Conservation (phyloP, 2,888 invertebrate genomes). For the Amphiduros pacificus region DNA sequence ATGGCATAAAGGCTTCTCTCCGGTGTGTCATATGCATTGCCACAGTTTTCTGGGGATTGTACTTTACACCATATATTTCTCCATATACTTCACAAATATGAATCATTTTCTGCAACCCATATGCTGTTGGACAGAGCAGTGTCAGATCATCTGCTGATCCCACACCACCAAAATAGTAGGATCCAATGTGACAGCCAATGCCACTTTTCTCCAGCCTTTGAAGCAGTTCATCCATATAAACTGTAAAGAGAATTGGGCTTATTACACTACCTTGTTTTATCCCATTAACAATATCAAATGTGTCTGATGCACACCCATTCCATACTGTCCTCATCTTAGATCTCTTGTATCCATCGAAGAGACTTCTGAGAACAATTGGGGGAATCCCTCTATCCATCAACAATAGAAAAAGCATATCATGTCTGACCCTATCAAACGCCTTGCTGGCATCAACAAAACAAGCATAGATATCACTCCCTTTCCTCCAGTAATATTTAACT, state of each 20-base stretch:
- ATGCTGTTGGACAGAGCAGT: not conserved
- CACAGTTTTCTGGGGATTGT: not conserved
- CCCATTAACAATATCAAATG: not conserved
- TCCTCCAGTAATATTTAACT: not conserved
- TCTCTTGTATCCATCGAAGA: not conserved
- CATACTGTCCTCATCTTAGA: not conserved
- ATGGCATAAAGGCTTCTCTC: no score
- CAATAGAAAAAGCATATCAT: not conserved
- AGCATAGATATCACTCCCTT: not conserved
- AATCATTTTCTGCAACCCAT: not conserved
- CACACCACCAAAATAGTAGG: not conserved
- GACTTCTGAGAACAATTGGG: not conserved
- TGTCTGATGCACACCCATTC: not conserved
- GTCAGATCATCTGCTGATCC: not conserved
- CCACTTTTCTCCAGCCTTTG: not conserved
- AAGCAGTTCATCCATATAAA: not conserved
- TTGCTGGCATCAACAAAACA: slow-evolving; percentile 4
- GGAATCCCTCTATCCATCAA: not conserved
- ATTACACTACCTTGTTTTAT: not conserved
- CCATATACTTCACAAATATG: not conserved
- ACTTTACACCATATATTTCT: not conserved
- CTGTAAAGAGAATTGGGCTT: not conserved
- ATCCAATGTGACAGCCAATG: not conserved
- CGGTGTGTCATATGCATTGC: not conserved
- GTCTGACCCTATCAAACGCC: slow-evolving; percentile 5